Evolutionary conservation across 1,140 invertebrate genomes (phyloP), one percentile per base, ranked within the genome.

Genomic region (Elymnias hypermnestra): DNA sequence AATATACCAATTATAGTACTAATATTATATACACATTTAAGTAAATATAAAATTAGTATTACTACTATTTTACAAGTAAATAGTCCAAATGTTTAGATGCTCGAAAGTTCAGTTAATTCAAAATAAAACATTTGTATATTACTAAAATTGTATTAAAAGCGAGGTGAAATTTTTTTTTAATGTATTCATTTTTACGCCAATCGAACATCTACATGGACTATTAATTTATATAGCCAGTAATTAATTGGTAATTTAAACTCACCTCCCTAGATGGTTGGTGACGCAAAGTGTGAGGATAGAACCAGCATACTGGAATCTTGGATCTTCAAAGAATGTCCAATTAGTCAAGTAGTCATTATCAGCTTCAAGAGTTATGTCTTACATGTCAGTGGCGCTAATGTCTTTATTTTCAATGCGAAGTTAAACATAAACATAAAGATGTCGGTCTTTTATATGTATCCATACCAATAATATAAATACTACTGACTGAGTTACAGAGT

Each of bases 201-300:
- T n/a, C n/a, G 18, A 40, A 42, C 49, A 57, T 57, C 40, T 38
- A 57, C 15, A 26, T 31, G 18, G 3, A 13, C 2, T 18, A 18
- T 46, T 6, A n/a, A 18, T 14, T 38, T 19, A 14, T 43, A 21
- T 25, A 41, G 37, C 35, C 41, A 12, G 4, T 53, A 31, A 28
- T 41, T 45, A 46, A 50, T 38, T 45, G 51, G 46, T 40, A 63
- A 58, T 29, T 47, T 50, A 55, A 52, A 65, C 75, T 79, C 71
- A 79, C 75, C 75, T 76, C 53, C 50, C 37, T 22, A 51, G 61
- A 53, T 47, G 58, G 57, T 69, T 63, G 62, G 62, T 57, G 55
- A 50, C 62, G 43, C 64, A 48, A 72, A 61, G 62, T 60, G 65
- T 70, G 59, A 68, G 53, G 13, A 63, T 71, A 60, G 67, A 66